Conservation (phyloP, 2,888 invertebrate species). For the Erebia aethiops region DNA sequence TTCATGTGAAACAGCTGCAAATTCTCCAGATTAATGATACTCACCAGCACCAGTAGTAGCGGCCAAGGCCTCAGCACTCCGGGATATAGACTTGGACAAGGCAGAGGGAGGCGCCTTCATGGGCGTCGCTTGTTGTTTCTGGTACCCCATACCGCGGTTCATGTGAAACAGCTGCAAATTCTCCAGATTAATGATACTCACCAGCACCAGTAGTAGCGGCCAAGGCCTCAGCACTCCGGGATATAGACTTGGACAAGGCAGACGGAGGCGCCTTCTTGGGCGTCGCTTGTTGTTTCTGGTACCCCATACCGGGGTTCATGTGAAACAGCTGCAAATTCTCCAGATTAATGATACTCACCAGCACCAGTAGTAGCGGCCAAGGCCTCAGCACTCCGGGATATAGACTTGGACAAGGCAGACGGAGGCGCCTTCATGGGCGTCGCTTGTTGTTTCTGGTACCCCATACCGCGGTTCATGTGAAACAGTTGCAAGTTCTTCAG, state of each 20-base stretch:
- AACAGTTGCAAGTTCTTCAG: slow-evolving; percentile 72
- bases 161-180: slow-evolving; percentile 30
- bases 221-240: slow-evolving; percentile 73
- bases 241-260: slow-evolving; percentile 65
- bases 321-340: slow-evolving; percentile 73
- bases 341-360: slow-evolving; percentile 65
- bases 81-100: slow-evolving; percentile 68
- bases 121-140: slow-evolving; percentile 64
- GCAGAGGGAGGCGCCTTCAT: slow-evolving; percentile 71
- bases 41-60: slow-evolving; percentile 60
- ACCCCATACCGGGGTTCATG: slow-evolving; percentile 62
- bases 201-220: slow-evolving; percentile 60
- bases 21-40: slow-evolving; percentile 20
- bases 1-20: slow-evolving; percentile 41
- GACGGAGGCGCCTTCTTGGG: slow-evolving; percentile 73
- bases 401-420: slow-evolving; percentile 61
- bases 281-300: slow-evolving; percentile 62
- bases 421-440: slow-evolving; percentile 74
- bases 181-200: slow-evolving; percentile 36
- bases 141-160: slow-evolving; percentile 63
- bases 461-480: slow-evolving; percentile 64
- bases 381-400: slow-evolving; percentile 75
- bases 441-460: slow-evolving; percentile 62
- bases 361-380: slow-evolving; percentile 59
- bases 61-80: slow-evolving; percentile 71